These are phyloP conservation scores for Ophion slaviceki DNA, from an alignment of 2,888 invertebrate species.

Conservation along the genomic window DNA sequence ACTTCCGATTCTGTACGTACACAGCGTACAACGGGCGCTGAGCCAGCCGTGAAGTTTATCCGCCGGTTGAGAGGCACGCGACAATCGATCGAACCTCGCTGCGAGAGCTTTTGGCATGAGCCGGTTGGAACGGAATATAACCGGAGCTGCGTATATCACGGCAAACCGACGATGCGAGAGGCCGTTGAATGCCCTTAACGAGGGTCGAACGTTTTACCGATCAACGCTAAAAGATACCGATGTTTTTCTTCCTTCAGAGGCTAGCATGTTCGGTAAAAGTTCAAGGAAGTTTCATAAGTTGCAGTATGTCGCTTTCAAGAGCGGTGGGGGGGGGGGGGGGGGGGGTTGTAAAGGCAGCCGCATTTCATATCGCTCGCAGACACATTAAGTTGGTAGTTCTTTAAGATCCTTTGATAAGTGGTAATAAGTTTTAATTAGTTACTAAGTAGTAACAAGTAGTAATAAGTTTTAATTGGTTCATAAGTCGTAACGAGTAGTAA, in stretches of 20 bases:
- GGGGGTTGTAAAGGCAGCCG: not conserved
- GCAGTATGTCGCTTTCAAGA: not conserved
- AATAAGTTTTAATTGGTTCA: no score
- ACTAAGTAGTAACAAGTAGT: no score
- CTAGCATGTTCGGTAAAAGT: not conserved
- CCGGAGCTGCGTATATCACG: conserved; percentile 4
- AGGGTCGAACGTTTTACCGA: conserved; percentile 9
- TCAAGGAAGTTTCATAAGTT: not conserved
- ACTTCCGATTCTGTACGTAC: conserved; percentile 3
- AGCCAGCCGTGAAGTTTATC: conserved; percentile 2
- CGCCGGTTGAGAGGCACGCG: conserved; percentile 35
- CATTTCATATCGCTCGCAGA: not conserved
- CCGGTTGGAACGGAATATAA: not conserved
- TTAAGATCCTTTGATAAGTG: no score
- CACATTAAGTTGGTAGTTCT: no score
- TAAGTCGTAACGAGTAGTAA: no score
- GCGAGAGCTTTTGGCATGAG: conserved; percentile 20
- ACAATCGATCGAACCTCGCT: conserved; percentile 52
- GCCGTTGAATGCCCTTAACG: conserved; percentile 51
- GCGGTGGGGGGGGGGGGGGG: no score
- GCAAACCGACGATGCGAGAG: conserved; percentile 38
- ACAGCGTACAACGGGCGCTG: not conserved
- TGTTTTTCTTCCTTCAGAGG: not conserved
- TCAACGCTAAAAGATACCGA: not conserved
- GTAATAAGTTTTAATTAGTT: no score